Evolutionary conservation across 1,140 invertebrate genomes (phyloP), one percentile per base, ranked within the genome.

Genomic region (Physella acuta): DNA sequence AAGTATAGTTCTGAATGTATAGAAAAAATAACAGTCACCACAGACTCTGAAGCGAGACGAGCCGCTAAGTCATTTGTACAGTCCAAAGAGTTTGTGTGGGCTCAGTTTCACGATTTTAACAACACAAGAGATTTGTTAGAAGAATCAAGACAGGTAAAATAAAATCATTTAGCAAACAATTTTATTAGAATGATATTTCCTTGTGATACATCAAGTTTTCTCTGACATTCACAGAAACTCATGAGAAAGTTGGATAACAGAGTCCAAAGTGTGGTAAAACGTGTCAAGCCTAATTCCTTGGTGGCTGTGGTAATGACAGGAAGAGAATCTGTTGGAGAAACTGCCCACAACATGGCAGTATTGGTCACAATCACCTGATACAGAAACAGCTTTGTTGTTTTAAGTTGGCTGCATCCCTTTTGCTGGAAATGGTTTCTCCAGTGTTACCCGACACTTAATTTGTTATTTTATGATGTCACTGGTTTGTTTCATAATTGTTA

Each of bases 351-450:
- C 55, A 75, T 73, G 31, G 75, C 72, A 34, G 73, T 75, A 34
- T 79, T 79, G 65, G 61, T 76, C 20, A 78, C 72, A 68, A 76
- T 76, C 24, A 77, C 73, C n/a, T 78, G 52, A 75, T 56, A 36
- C 39, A 4, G 5, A 20, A 34, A 31, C 20, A 20, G 39, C 39
- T 8, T 44, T 44, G 39, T 8, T 11, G 20, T 44, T 11, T 8
- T 20, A 44, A 20, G 20, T 8, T 44, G 8, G 39, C 20, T 44
- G 8, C 8, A 44, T 11, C 8, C 20, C 8, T 44, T 44, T 44
- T 44, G 20, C 8, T 11, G 39, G 20, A 20, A 44, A 44, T 11
- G 20, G 8, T 44, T 20, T 11, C 39, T 11, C 8, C 8, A 44
- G 39, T 44, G 39, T 44, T 44, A 20, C 39, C 8, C 8, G 39